phyloP scores from a whole-genome alignment of 1,140 invertebrate species.

The Scaptomyza montana region DNA sequence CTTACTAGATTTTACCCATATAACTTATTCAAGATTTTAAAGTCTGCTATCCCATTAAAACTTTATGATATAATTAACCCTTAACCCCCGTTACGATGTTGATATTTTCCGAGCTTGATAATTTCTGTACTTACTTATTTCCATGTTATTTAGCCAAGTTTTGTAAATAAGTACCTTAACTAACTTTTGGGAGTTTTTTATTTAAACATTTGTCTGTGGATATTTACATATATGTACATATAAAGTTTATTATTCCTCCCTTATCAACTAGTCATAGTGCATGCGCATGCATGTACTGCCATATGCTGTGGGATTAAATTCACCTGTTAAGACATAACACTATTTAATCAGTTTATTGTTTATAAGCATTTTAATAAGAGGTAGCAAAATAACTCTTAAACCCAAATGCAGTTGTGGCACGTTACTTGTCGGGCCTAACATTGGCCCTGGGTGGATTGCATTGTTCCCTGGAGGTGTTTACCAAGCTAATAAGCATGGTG shows the following conservation, averaged over 20 bases:
- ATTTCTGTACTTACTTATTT: not conserved
- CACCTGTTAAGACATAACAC: not conserved
- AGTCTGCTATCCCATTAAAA: too few relatives aligned
- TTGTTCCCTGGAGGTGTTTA: slow-evolving; percentile 85
- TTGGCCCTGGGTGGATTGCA: slow-evolving; percentile 84
- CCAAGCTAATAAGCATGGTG: slow-evolving; percentile 86
- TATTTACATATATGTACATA: not conserved
- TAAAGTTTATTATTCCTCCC: not conserved
- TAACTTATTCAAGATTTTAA: too few relatives aligned
- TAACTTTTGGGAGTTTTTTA: not conserved
- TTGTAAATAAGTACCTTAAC: not conserved
- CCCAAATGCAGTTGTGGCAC: slow-evolving; percentile 78
- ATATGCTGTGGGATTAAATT: too few relatives aligned
- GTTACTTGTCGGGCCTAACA: slow-evolving; percentile 77
- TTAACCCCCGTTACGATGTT: too few relatives aligned
- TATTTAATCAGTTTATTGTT: slow-evolving; percentile 12
- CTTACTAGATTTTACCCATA: not conserved
- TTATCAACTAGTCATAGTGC: slow-evolving; percentile 14
- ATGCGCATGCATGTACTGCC: slow-evolving; percentile 18
- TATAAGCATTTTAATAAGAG: slow-evolving; percentile 18
- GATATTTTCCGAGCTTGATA: too few relatives aligned
- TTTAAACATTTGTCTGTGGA: not conserved
- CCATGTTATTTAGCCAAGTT: not conserved
- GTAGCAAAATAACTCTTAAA: slow-evolving; percentile 34
- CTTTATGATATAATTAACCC: too few relatives aligned